Evolutionary conservation across 2,797 vertebrate genomes (phyloP).

Genomic region (Pseudocheirus occidentalis): DNA sequence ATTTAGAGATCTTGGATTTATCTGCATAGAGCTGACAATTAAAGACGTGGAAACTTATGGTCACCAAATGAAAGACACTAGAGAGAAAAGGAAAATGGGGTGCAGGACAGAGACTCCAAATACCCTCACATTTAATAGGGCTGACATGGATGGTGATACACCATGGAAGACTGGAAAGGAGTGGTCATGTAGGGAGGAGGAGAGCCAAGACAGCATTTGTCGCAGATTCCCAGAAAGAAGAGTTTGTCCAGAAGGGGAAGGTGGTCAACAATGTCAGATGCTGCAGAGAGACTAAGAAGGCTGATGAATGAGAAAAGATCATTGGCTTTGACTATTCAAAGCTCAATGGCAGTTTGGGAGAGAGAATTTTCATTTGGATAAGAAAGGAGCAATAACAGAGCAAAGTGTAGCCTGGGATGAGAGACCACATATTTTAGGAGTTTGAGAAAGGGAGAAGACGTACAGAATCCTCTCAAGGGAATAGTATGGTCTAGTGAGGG

Average conservation of each 20-base stretch:
- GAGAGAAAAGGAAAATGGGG: not conserved
- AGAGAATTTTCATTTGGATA: not conserved
- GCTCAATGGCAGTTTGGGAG: not conserved
- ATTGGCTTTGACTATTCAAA: not conserved
- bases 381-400: not conserved
- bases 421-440: not conserved
- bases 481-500: not conserved
- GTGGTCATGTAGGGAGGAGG: not conserved
- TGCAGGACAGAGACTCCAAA: not conserved
- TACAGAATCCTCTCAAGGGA: not conserved
- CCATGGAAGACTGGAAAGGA: not conserved
- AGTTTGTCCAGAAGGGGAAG: not conserved
- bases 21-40: not conserved
- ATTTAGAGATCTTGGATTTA: not conserved
- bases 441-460: not conserved
- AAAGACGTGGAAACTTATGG: not conserved
- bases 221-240: not conserved
- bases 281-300: not conserved
- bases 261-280: too few relatives aligned
- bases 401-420: not conserved
- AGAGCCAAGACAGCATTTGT: not conserved
- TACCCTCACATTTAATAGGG: not conserved
- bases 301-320: too few relatives aligned
- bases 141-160: not conserved
- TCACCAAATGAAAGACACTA: too few relatives aligned